Evolutionary conservation across 35 echinoderm and acorn worm species (phyloP).

Genomic region (Ophiothrix spiculata): DNA sequence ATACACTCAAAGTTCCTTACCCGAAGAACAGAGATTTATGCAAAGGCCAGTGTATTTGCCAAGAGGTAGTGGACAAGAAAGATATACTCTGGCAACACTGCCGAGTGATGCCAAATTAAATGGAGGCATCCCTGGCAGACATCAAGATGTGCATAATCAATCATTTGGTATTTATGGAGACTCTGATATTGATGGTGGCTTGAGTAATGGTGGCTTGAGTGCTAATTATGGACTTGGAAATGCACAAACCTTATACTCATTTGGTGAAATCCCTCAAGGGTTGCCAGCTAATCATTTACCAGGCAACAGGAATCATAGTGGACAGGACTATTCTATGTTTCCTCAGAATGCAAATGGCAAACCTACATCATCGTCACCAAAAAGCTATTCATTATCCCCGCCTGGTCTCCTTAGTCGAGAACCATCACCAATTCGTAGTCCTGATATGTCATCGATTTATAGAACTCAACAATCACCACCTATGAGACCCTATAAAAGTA

Average conservation of each 20-base stretch:
- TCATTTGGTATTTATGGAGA: constrained; percentile 31
- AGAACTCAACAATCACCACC: not conserved
- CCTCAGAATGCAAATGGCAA: not conserved
- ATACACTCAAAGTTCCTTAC: not conserved
- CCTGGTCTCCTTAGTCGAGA: not conserved
- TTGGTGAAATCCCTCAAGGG: not conserved
- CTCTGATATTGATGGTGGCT: not conserved
- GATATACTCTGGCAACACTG: not conserved
- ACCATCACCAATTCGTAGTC: not conserved
- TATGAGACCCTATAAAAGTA: not conserved
- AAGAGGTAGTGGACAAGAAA: not conserved
- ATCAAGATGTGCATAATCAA: constrained; percentile 15
- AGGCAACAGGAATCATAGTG: not conserved
- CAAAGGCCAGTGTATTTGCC: not conserved
- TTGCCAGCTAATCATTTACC: not conserved
- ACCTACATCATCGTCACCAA: not conserved
- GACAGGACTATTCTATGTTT: not conserved
- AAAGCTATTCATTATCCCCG: not conserved
- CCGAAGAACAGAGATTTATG: not conserved
- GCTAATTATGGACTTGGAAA: too few relatives aligned
- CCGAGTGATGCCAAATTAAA: not conserved
- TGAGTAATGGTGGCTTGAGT: not conserved
- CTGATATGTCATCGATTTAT: not conserved
- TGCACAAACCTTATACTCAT: not conserved
- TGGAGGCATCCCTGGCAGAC: not conserved